phyloP scores from a whole-genome alignment of 2,113 vertebrate genomes.

The Neogale vison region DNA sequence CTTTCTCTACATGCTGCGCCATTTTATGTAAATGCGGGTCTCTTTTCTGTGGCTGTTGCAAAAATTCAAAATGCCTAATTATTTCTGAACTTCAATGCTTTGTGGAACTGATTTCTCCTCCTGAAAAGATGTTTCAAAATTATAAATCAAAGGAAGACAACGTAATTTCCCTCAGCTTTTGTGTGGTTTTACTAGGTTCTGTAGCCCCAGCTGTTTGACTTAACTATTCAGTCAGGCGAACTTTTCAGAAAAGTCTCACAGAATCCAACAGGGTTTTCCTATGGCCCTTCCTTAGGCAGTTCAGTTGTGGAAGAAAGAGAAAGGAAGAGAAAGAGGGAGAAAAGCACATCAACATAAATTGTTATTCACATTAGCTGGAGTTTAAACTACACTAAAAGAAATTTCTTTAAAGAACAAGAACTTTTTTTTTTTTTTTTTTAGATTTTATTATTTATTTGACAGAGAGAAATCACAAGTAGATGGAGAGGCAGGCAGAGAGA shows the following conservation, averaged over 20 bases:
- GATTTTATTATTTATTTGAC: too few species aligned
- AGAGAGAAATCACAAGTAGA: too few species aligned
- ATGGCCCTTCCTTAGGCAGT: neutral
- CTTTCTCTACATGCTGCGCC: neutral
- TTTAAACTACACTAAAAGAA: neutral
- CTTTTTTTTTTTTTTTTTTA: neutral
- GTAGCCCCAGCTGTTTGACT: neutral
- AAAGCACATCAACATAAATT: neutral
- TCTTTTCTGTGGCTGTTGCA: neutral
- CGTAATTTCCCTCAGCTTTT: neutral
- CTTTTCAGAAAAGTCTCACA: neutral
- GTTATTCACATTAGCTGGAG: neutral
- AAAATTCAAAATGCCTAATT: neutral
- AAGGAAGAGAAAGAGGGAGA: neutral
- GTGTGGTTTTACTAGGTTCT: neutral
- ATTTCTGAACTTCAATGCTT: neutral
- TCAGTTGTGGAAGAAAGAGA: neutral
- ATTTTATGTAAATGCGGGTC: neutral
- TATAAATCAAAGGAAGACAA: conserved; percentile 27
- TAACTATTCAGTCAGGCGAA: neutral
- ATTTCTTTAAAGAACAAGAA: neutral
- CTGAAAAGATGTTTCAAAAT: conserved; percentile 33
- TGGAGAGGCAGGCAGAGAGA: too few species aligned
- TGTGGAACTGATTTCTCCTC: neutral
- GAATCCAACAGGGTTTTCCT: neutral